Evolutionary conservation across 2,888 invertebrate genomes (phyloP).

Genomic region (Xanthorhoe designata): DNA sequence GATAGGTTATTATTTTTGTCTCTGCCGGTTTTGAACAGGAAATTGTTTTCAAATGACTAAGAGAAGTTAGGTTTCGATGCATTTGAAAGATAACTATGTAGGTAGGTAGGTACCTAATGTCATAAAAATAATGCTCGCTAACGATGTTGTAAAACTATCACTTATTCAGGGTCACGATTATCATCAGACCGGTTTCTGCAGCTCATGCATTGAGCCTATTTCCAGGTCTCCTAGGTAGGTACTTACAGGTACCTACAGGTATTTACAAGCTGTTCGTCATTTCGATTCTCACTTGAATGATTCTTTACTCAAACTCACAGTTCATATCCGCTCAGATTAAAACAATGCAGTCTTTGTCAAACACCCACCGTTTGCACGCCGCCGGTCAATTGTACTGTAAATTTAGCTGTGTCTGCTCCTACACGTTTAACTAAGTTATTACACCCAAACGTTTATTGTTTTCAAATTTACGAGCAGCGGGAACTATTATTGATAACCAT

Average conservation of each 20-base stretch:
- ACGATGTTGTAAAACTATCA: too few species aligned
- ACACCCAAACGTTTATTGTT: conserved; percentile 43
- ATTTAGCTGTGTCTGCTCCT: conserved; percentile 40
- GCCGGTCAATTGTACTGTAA: conserved; percentile 34
- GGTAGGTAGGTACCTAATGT: background rate
- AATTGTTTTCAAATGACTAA: conserved; percentile 13
- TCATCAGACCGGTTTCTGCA: too few species aligned
- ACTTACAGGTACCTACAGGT: conserved; percentile 4
- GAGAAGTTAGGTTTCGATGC: background rate
- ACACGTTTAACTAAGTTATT: conserved; percentile 39
- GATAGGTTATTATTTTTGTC: conserved; percentile 63
- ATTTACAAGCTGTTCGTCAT: conserved; percentile 20
- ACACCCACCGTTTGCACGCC: conserved; percentile 29
- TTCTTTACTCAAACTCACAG: conserved; percentile 24
- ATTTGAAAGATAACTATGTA: background rate
- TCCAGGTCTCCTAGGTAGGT: background rate
- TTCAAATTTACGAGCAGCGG: conserved; percentile 45
- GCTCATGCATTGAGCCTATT: background rate
- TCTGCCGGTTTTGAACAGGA: conserved; percentile 38
- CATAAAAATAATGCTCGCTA: too few species aligned
- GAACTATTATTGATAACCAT: conserved; percentile 42
- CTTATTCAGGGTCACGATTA: too few species aligned
- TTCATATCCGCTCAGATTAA: conserved; percentile 27
- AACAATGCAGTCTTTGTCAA: conserved; percentile 53
- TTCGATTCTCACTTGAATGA: conserved; percentile 22